These are phyloP conservation scores for Cinclus mexicanus DNA, from an alignment of 2,113 vertebrate genomes.

Conservation along the genomic window DNA sequence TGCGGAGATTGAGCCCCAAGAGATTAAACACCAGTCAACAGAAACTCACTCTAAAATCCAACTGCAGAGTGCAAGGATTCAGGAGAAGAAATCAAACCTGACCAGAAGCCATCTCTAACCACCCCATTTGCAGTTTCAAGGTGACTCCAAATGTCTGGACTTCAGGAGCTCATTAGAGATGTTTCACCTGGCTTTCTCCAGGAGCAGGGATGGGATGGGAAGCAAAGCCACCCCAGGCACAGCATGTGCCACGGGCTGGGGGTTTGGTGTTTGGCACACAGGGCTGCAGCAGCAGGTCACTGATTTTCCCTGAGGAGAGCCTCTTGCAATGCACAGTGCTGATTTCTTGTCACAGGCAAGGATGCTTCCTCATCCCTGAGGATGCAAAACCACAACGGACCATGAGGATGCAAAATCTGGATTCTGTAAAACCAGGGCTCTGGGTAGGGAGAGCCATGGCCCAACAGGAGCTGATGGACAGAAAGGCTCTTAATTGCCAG, in stretches of 20 bases:
- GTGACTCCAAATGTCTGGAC: neutral
- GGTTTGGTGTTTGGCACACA: neutral
- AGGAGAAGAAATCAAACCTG: fast-evolving
- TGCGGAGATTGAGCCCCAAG: neutral
- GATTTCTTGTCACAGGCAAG: neutral
- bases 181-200: neutral
- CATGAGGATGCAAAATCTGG: neutral
- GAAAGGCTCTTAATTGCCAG: neutral
- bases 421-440: neutral
- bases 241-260: too few species aligned
- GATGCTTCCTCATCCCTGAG: neutral
- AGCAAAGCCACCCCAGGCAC: neutral
- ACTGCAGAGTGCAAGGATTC: neutral
- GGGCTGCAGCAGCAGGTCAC: neutral
- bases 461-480: neutral
- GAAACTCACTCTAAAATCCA: neutral
- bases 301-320: neutral
- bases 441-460: neutral
- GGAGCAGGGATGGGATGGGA: neutral
- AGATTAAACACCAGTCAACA: neutral
- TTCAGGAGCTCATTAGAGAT: neutral
- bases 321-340: too few species aligned
- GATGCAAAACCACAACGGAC: neutral
- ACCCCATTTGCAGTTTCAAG: neutral
- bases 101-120: neutral